phyloP scores from a whole-genome alignment of 2,797 vertebrate species.

The Rhabdomys pumilio region DNA sequence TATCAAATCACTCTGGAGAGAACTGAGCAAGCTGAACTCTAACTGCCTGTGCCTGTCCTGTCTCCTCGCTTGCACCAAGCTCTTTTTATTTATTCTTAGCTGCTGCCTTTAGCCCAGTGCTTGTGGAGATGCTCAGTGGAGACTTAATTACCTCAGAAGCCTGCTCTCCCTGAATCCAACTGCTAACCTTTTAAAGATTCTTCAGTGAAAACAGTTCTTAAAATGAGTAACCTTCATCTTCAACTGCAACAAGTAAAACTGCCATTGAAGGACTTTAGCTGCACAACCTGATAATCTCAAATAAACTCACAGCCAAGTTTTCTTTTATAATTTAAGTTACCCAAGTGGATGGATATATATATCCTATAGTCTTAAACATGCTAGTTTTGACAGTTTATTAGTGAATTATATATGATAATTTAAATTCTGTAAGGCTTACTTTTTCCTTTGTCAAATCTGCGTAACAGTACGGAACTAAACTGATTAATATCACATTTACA shows the following conservation, averaged over 20 bases:
- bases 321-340: slow-evolving; percentile 55
- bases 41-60: background rate
- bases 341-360: slow-evolving; percentile 35
- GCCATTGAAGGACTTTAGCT: background rate
- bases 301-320: slow-evolving; percentile 51
- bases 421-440: slow-evolving; percentile 46
- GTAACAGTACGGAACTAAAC: slow-evolving; percentile 31
- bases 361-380: slow-evolving; percentile 21
- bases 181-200: slow-evolving; percentile 35
- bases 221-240: slow-evolving; percentile 27
- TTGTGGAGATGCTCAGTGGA: slow-evolving; percentile 47
- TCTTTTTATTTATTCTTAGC: slow-evolving; percentile 42
- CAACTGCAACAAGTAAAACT: slow-evolving; percentile 29
- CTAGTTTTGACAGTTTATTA: slow-evolving; percentile 11
- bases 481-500: slow-evolving; percentile 56
- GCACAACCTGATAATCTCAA: slow-evolving; percentile 16
- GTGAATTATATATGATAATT: background rate
- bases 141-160: slow-evolving; percentile 27
- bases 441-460: slow-evolving; percentile 62
- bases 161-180: slow-evolving; percentile 28
- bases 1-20: slow-evolving; percentile 15
- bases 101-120: slow-evolving; percentile 14
- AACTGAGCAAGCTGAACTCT: background rate
- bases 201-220: slow-evolving; percentile 44
- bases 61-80: background rate